phyloP scores from a whole-genome alignment of 2,888 invertebrate species.

The Noctua janthina region DNA sequence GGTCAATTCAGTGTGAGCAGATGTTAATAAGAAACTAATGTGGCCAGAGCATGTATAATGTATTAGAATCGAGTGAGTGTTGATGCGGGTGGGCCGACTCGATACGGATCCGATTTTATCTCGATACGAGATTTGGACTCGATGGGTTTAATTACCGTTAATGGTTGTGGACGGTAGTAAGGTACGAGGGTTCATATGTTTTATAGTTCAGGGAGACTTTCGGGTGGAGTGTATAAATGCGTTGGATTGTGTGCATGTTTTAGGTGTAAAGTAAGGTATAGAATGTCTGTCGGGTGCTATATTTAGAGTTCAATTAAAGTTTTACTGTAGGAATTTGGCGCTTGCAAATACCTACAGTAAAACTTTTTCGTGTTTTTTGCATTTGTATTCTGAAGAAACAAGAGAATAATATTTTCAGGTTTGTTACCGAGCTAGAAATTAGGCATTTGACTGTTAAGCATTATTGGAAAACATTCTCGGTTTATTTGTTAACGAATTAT shows the following conservation, averaged over 20 bases:
- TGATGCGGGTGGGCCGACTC: conserved; percentile 84
- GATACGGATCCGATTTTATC: conserved; percentile 86
- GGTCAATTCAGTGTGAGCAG: conserved; percentile 72
- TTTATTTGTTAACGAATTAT: background rate
- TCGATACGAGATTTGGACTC: conserved; percentile 85
- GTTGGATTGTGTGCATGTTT: conserved; percentile 6
- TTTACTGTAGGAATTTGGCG: background rate
- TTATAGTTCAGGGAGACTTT: conserved; percentile 51
- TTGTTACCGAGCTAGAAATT: background rate
- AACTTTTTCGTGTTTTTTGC: background rate
- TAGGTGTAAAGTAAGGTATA: background rate
- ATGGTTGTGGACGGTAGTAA: conserved; percentile 80
- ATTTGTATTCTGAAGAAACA: background rate
- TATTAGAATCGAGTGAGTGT: conserved; percentile 78
- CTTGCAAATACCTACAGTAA: background rate
- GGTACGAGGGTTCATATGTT: conserved; percentile 70
- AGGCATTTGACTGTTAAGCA: background rate
- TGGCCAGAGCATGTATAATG: conserved; percentile 85
- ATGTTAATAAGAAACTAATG: conserved; percentile 79
- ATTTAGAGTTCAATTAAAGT: background rate
- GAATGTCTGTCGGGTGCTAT: background rate
- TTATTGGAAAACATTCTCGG: no score
- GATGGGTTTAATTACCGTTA: conserved; percentile 89
- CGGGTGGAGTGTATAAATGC: background rate
- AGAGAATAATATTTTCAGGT: background rate